A percentile compares a stretch with the other conserved stretches of the same genome.
These are phyloP conservation scores for Rhinogobio ventralis DNA, from an alignment of 2,797 vertebrate species.

Conservation along the genomic window DNA sequence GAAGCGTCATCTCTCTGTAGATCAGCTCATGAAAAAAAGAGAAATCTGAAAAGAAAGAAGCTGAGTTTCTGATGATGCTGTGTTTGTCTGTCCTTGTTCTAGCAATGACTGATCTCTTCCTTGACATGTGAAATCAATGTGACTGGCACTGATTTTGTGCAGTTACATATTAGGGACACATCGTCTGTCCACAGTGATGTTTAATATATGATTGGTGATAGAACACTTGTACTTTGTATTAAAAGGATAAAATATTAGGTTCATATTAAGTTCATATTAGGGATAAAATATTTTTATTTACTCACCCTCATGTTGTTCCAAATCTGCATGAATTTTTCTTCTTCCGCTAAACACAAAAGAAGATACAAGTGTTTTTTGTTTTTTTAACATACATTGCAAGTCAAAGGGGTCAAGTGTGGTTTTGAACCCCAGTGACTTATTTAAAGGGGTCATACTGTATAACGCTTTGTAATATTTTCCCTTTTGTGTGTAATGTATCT, in stretches of 20 bases:
- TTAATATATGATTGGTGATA: not conserved
- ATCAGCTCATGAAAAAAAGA: not conserved
- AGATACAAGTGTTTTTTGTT: not conserved
- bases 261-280: not conserved
- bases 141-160: not conserved
- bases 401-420: not conserved
- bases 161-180: not conserved
- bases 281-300: not conserved
- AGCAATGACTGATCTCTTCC: not conserved
- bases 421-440: not conserved
- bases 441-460: too few species aligned
- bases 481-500: too few species aligned
- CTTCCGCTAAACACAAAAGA: not conserved
- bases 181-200: not conserved
- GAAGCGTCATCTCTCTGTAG: not conserved
- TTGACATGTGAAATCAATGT: slow-evolving; percentile 3
- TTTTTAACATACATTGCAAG: not conserved
- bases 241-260: too few species aligned
- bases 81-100: slow-evolving; percentile 40
- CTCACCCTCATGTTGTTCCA: not conserved
- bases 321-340: not conserved
- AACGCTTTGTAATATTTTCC: too few species aligned
- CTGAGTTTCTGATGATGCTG: not conserved
- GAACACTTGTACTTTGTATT: not conserved
- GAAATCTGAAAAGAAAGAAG: not conserved